A percentile compares a stretch with the other conserved stretches of the same genome.
Evolutionary conservation across 2,113 vertebrate genomes (phyloP).

Genomic region (Notothenia coriiceps): DNA sequence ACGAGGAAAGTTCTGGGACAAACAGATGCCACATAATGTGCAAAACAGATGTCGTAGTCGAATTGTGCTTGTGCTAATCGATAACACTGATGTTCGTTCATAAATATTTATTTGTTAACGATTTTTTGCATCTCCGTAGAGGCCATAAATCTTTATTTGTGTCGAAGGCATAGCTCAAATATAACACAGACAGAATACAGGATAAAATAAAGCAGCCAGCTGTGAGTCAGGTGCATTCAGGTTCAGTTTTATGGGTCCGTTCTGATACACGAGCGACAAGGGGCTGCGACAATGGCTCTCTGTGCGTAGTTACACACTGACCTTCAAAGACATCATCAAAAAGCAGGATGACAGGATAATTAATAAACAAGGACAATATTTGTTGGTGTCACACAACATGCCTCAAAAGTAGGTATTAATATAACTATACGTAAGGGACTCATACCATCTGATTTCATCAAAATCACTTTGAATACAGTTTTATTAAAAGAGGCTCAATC

Average conservation of each 20-base stretch:
- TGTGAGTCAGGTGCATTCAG: neutral
- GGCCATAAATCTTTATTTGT: neutral
- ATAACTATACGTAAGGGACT: neutral
- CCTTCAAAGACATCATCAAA: neutral
- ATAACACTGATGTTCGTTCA: neutral
- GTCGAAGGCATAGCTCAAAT: neutral
- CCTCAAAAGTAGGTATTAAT: neutral
- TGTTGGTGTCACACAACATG: neutral
- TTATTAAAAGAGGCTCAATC: neutral
- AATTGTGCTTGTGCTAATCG: neutral
- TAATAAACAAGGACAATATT: neutral
- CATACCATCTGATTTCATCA: neutral
- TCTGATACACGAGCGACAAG: neutral
- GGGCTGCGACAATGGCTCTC: neutral
- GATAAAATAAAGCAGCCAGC: neutral
- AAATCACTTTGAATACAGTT: neutral
- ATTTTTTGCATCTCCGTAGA: neutral
- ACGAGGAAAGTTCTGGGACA: neutral
- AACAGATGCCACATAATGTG: neutral
- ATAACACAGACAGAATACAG: neutral
- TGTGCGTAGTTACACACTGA: neutral
- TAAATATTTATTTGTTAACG: neutral
- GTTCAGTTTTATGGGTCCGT: neutral
- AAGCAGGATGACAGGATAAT: neutral
- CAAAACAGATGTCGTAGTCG: neutral